Evolutionary conservation across 2,888 invertebrate species (phyloP).

Genomic region (Argyresthia goedartella): DNA sequence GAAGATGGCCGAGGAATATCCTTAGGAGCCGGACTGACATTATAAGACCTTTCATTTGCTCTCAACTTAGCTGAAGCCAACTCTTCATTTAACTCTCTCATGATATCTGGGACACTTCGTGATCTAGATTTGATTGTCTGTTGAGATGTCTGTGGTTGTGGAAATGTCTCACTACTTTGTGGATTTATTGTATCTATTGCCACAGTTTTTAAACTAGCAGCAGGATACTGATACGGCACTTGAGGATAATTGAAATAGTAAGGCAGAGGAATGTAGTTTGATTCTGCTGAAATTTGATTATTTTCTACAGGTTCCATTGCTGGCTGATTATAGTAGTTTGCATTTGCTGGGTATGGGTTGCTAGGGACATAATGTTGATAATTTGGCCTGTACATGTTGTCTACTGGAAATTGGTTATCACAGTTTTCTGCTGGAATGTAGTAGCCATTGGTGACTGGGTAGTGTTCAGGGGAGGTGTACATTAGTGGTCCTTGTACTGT

Average conservation of each 20-base stretch:
- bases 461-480: slow-evolving; percentile 46
- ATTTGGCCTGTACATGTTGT: slow-evolving; percentile 42
- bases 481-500: slow-evolving; percentile 39
- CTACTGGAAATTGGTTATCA: slow-evolving; percentile 29
- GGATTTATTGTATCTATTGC: no score
- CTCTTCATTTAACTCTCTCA: slow-evolving; percentile 80
- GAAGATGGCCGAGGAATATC: slow-evolving; percentile 26
- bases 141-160: slow-evolving; percentile 20
- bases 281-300: slow-evolving; percentile 28
- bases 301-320: slow-evolving; percentile 31
- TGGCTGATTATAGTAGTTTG: slow-evolving; percentile 33
- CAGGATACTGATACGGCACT: slow-evolving; percentile 27
- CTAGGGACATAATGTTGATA: slow-evolving; percentile 52
- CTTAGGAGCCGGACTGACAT: slow-evolving; percentile 62
- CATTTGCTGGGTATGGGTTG: slow-evolving; percentile 31
- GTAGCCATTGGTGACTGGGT: slow-evolving; percentile 44
- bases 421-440: slow-evolving; percentile 36
- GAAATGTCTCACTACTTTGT: slow-evolving; percentile 12
- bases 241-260: slow-evolving; percentile 51
- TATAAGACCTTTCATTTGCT: slow-evolving; percentile 59
- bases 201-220: slow-evolving; percentile 13
- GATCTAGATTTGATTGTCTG: slow-evolving; percentile 57
- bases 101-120: slow-evolving; percentile 80
- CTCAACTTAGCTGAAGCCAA: slow-evolving; percentile 57
- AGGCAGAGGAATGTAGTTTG: slow-evolving; percentile 45